Evolutionary conservation across 2,888 invertebrate species (phyloP), one percentile per base, ranked within the genome.

Genomic region (Amiota minor): DNA sequence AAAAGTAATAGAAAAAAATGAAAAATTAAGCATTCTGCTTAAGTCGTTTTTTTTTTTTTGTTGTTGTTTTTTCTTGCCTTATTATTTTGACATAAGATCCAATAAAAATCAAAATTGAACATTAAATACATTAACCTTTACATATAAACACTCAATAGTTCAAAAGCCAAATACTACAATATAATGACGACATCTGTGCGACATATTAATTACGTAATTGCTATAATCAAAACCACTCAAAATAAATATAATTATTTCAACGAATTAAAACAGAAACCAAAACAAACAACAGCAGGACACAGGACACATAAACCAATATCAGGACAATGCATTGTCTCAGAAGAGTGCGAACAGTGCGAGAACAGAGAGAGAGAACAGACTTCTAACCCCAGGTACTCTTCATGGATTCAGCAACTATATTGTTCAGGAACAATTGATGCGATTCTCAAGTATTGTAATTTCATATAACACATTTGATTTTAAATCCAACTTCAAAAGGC

Each of bases 391-490:
- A 71, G 72, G 64, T 70, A 70, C 71, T 72, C 61, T 59, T 23
- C 68, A 47, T 18, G 71, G 70, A 35, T n/a, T n/a, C 35, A 35
- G 35, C 35, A 35, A 35, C 6, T 35, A 35, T 35, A 35, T 35
- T 35, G 45, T 70, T 70, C 72, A 75, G 35, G 55, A 74, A 75
- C 75, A 78, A 77, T 78, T 76, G 77, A 71, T 53, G 75, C 73
- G 74, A 68, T 74, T 76, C 75, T 77, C 71, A 75, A 76, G 35
- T 23, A 23, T 2, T 2, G 67, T 75, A 73, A 75, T 76, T 75
- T 74, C 70, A 55, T 61, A 50, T 16, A 20, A 45, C 45, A 23
- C 50, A 68, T 45, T 45, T 14, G n/a, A 35, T 35, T 62, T 23
- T 62, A 14, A 62, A 53, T 53, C n/a, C 53, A 53, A n/a, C n/a